These are phyloP conservation scores for Enteromius fasciolatus DNA, from an alignment of 2,797 vertebrate species.

Conservation along the genomic window DNA sequence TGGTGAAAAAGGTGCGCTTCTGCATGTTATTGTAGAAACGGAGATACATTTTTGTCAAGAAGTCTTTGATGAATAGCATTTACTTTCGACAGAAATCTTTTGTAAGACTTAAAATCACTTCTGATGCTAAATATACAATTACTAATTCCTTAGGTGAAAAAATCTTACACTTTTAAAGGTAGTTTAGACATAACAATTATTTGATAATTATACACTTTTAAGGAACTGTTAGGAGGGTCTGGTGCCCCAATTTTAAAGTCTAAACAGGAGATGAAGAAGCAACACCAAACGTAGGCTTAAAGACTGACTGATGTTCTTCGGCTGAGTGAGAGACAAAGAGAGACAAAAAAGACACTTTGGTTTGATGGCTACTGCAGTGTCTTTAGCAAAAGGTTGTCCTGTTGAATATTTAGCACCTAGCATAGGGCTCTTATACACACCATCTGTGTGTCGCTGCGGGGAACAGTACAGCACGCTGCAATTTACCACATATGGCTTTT, in stretches of 20 bases:
- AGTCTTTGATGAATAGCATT: background rate
- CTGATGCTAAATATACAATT: too few species aligned
- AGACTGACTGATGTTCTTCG: background rate
- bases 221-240: background rate
- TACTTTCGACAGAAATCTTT: background rate
- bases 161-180: background rate
- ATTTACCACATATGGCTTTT: slow-evolving; percentile 61
- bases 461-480: slow-evolving; percentile 52
- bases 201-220: background rate
- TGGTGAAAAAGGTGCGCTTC: background rate
- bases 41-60: background rate
- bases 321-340: slow-evolving; percentile 23
- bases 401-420: slow-evolving; percentile 51
- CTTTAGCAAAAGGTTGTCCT: slow-evolving; percentile 61
- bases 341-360: slow-evolving; percentile 33
- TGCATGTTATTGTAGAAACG: background rate
- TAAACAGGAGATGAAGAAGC: background rate
- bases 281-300: slow-evolving; percentile 6
- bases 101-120: background rate
- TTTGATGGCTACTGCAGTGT: slow-evolving; percentile 57
- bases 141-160: background rate
- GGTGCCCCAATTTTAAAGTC: background rate
- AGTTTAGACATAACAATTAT: background rate
- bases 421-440: slow-evolving; percentile 63
- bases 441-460: slow-evolving; percentile 66